Evolutionary conservation across 2,797 vertebrate genomes (phyloP), one percentile per base, ranked within the genome.

Genomic region (Aphelocoma californica): DNA sequence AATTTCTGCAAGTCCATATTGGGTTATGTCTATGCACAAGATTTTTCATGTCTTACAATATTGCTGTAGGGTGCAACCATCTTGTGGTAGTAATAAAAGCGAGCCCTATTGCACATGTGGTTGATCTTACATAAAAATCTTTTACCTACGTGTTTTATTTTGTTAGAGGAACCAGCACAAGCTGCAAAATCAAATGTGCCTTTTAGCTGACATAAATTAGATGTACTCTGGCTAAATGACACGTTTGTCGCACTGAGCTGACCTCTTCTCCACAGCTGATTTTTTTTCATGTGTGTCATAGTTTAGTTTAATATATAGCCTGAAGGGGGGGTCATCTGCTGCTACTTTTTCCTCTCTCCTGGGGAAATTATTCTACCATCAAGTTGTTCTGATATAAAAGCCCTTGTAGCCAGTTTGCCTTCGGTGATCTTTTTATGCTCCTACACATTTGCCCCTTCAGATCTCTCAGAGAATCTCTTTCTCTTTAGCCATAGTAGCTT

Each of bases 121-220:
- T 51, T 90, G 66, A 74, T 81, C 54, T 57, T 66, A 90, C 75
- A 83, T 70, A 72, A 94, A 91, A 86, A 72, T 56, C 65, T 61
- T 87, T 72, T 93, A 57, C 62, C 82, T 69, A 21, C 3, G 0
- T 71, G 56, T 62, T 51, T 92, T 88, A 84, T 77, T 92, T 93
- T 88, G 90, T 90, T 94, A 94, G 51, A 17, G 47, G 47, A 79
- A 42, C 54, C 66, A 72, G 51, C 58, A 58, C 58, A 93, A 90
- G 80, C 66, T 94, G 71, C 77, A 86, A 54, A 90, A 92, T 78
- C 86, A 75, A 86, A 94, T 51, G 36, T 62, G 80, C 73, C 53
- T 93, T 87, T 90, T 86, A 83, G 73, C 75, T 91, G 85, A 29
- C 83, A 67, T 83, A 91, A 96, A 94, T 92, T 91, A 69, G 58